Base-by-base conservation (phyloP, 2,797 vertebrate genomes). In the Taeniopygia guttata region DNA sequence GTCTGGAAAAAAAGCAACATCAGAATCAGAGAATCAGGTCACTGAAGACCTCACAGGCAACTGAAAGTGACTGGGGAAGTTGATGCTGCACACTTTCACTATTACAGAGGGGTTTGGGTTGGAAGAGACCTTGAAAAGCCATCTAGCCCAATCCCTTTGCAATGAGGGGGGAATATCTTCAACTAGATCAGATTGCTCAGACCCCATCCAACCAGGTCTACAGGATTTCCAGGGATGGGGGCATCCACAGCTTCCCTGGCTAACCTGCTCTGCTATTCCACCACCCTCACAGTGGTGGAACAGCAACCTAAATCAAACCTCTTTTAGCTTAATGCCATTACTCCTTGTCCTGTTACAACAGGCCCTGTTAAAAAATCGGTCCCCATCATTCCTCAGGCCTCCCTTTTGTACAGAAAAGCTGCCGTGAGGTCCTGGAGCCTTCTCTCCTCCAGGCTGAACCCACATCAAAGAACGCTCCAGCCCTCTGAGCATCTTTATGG, bases 351-450 rank as follows among this genome's bases (percentile, higher is more conserved):
- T 23, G 6, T 11, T 32, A 32, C 56, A 78, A 36, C 9, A 69
- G 14, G 43, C 7, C 26, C 10, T 63, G 32, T n/a, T 67, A 30
- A 13, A 11, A 70, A 36, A 12, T 13, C 21, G 23, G 40, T 36
- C 26, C 40, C 40, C 21, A 14, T 27, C 0, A 0, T 3, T 80
- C 38, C 34, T 67, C 1, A 66, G 15, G 60, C 8, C 19, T 51
- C 38, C 7, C 9, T 30, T n/a, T 25, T 9, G 9, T 16, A 34
- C 38, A 34, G 46, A 18, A 52, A 40, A 51, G 38, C 29, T 52
- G 21, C 52, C 40, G 3, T 9, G 42, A 52, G 17, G 40, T 22
- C 40, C 25, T 34, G 60, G 21, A 59, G 27, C 29, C 16, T 58
- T 6, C 49, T 62, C 36, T 11, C 49, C 38, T 30, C 29, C 46